Conservation (phyloP, 2,888 invertebrate species). For the Apamea crenata region DNA sequence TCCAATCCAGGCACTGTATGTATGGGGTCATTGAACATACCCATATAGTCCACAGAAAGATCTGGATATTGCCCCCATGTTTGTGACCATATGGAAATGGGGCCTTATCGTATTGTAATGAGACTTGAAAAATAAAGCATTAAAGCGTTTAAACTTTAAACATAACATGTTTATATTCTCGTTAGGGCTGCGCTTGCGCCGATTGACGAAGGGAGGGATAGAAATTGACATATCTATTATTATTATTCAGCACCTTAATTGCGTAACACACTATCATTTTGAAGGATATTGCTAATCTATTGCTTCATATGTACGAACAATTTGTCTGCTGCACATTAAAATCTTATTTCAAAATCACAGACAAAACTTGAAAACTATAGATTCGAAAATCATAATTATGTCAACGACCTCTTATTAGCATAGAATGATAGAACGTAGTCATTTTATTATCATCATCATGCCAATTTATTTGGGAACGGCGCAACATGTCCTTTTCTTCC, state of each 20-base stretch:
- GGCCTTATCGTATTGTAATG: constrained; percentile 55
- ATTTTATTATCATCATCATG: neutral
- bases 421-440: neutral
- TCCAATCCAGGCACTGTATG: constrained; percentile 4
- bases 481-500: too few relatives aligned
- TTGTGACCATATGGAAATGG: constrained; percentile 59
- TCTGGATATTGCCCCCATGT: constrained; percentile 60
- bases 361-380: neutral
- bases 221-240: neutral
- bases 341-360: neutral
- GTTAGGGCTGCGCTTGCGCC: constrained; percentile 25
- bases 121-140: constrained; percentile 56
- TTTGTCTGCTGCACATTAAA: neutral
- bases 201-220: too few relatives aligned
- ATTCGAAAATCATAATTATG: neutral
- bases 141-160: constrained; percentile 52
- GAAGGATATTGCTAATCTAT: too few relatives aligned
- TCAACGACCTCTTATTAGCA: neutral
- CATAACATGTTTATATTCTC: constrained; percentile 25
- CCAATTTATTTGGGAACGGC: too few relatives aligned
- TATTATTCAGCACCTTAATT: neutral
- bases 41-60: constrained; percentile 23
- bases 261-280: too few relatives aligned
- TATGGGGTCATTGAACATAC: constrained; percentile 48
- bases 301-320: too few relatives aligned